Evolutionary conservation across 2,797 vertebrate species (phyloP), one percentile per base, ranked within the genome.

Genomic region (Ptychadena robeensis): DNA sequence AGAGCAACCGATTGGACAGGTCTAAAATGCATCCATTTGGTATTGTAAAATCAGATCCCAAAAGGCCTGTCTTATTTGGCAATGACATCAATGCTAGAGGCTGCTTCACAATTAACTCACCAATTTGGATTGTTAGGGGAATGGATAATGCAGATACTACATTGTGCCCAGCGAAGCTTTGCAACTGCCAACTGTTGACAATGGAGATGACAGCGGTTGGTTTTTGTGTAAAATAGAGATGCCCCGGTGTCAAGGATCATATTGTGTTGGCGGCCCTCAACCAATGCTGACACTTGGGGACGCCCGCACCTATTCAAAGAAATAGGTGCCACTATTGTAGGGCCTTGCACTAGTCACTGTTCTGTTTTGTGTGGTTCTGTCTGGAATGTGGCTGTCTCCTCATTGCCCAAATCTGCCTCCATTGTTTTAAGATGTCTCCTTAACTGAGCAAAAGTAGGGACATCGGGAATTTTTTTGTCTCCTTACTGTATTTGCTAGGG

Each of bases 151-250:
- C 22, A 25, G 34, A 69, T 1, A 38, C 25, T 6, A 70, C 35
- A 28, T 70, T 70, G 9, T 70, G 68, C 11, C 68, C 34, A 18
- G 68, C 34, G 40, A 70, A 70, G 25, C 68, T 70, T n/a, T 70
- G 68, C 0, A 40, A 2, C 2, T 70, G 35, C n/a, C 38, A 11
- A 35, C 68, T 37, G 68, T 40, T 2, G 68, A 70, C 10, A 70
- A 14, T 1, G 32, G 2, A n/a, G 68, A 40, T 0, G 7, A 4
- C 9, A 25, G 3, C 11, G 68, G 68, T 25, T 70, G 10, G 1
- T 70, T 9, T 7, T n/a, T 31, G 14, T 70, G 69, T 9, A 72
- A 48, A 31, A 66, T 31, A 2, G 30, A 66, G 5, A 66, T 32
- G 25, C 64, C 64, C 64, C 30, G 14, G 64, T 66, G 15, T 66